These are phyloP conservation scores for Melieria omissa DNA, from an alignment of 2,888 invertebrate genomes.

Conservation along the genomic window DNA sequence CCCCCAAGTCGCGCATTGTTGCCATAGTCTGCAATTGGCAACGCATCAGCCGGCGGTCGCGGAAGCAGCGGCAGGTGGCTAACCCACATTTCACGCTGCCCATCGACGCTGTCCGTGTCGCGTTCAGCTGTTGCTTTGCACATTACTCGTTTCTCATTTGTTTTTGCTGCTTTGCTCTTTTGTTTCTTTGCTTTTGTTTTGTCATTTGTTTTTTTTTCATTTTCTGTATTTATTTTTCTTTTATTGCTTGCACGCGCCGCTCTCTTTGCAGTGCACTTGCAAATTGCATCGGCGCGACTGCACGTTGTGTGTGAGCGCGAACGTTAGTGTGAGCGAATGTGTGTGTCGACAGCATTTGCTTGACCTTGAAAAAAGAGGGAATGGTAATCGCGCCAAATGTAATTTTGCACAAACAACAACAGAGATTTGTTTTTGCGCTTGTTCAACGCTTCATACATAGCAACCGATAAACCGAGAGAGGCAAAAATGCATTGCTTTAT, in stretches of 20 bases:
- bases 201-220: neutral
- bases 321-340: neutral
- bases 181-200: neutral
- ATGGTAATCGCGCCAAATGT: constrained; percentile 28
- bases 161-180: neutral
- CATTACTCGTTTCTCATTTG: too few species aligned
- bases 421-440: neutral
- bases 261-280: constrained; percentile 12
- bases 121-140: neutral
- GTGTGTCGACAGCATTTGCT: constrained; percentile 29
- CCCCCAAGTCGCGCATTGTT: too few species aligned
- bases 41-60: neutral
- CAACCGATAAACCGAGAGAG: neutral
- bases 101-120: neutral
- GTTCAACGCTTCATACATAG: too few species aligned
- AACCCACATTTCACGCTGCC: constrained; percentile 12
- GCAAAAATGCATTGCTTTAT: neutral
- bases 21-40: neutral
- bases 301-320: neutral
- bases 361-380: constrained; percentile 35
- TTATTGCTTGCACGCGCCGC: constrained; percentile 28
- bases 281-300: constrained; percentile 12
- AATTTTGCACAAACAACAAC: constrained; percentile 22
- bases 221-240: constrained; percentile 12
- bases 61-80: neutral